Conservation (phyloP, 2,113 vertebrate species). For the Hydrolagus affinis region DNA sequence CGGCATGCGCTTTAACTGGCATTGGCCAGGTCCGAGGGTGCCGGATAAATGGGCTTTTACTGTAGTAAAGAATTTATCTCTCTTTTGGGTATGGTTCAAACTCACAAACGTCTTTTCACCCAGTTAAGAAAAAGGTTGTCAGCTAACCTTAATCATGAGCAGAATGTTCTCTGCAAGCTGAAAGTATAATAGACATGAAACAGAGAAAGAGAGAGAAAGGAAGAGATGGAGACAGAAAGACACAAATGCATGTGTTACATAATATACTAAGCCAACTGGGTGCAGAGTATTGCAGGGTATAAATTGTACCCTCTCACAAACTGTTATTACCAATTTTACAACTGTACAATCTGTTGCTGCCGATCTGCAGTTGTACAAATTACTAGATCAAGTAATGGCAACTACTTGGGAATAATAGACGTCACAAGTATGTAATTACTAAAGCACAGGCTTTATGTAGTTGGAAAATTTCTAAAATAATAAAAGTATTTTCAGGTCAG, state of each 20-base stretch:
- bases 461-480: not conserved
- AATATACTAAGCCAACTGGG: not conserved
- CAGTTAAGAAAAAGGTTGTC: slow-evolving; percentile 12
- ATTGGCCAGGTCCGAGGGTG: no score
- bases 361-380: not conserved
- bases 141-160: slow-evolving; percentile 36
- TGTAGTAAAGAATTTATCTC: no score
- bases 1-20: no score
- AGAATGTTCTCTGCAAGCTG: slow-evolving; percentile 35
- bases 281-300: not conserved
- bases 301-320: not conserved
- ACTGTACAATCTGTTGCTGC: not conserved
- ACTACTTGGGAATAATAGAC: no score
- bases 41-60: no score
- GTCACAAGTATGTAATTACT: no score
- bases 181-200: slow-evolving; percentile 20
- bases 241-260: not conserved
- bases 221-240: not conserved
- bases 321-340: not conserved
- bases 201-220: slow-evolving; percentile 2
- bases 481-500: not conserved
- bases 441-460: not conserved
- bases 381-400: no score
- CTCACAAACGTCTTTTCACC: not conserved
- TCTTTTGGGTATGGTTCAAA: no score